These are phyloP conservation scores for Dynastes hyllus DNA, from an alignment of 2,888 invertebrate genomes.

Conservation along the genomic window DNA sequence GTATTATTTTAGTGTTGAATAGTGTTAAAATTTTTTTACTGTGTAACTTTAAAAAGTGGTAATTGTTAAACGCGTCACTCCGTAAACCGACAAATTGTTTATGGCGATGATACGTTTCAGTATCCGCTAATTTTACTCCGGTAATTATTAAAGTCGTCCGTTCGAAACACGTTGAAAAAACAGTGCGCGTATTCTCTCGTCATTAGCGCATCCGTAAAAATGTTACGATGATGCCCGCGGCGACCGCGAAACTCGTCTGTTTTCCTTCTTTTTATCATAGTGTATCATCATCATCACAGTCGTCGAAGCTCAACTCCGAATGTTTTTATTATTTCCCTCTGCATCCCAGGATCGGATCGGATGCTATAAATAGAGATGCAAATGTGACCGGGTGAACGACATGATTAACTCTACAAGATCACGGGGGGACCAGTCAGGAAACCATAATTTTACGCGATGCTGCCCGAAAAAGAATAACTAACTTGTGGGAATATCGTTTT, in stretches of 20 bases:
- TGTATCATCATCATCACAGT: too few relatives aligned
- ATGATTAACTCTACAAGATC: slow-evolving; percentile 10
- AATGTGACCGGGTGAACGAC: slow-evolving; percentile 29
- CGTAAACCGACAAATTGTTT: too few relatives aligned
- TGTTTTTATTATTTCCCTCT: slow-evolving; percentile 17
- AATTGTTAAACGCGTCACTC: too few relatives aligned
- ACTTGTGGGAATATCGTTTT: not conserved
- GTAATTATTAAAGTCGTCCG: not conserved
- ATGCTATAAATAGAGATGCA: slow-evolving; percentile 27
- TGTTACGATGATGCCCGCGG: not conserved
- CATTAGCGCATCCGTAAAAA: slow-evolving; percentile 4
- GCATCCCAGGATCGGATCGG: not conserved
- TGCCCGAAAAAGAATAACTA: not conserved
- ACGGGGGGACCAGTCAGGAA: not conserved
- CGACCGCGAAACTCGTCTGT: slow-evolving; percentile 1
- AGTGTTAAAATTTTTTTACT: too few relatives aligned
- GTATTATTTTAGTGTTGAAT: too few relatives aligned
- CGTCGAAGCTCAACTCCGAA: not conserved
- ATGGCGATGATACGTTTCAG: not conserved
- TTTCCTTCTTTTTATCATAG: not conserved
- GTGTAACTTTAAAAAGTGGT: too few relatives aligned
- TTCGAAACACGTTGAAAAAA: not conserved
- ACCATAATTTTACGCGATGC: not conserved
- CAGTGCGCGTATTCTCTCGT: not conserved
- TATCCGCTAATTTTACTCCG: not conserved